Evolutionary conservation across 2,113 vertebrate species (phyloP).

Genomic region (Coptodon bakossiorum): DNA sequence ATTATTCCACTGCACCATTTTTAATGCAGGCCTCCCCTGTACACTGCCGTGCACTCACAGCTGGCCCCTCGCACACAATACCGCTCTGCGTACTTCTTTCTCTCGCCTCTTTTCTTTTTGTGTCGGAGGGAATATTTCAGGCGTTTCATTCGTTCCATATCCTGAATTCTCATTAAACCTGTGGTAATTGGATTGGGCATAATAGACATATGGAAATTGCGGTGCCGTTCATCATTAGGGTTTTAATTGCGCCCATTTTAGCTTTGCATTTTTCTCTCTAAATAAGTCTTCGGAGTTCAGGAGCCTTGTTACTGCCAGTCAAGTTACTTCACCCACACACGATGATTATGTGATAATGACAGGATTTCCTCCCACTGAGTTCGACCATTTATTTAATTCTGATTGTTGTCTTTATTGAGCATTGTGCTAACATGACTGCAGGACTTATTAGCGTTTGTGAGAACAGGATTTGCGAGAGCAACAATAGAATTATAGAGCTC

Average conservation of each 20-base stretch:
- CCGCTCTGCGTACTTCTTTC: neutral
- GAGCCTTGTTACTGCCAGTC: slow-evolving; percentile 11
- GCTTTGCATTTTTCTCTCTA: slow-evolving; percentile 22
- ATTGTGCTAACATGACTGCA: neutral
- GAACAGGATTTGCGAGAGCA: neutral
- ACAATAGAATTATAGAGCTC: neutral
- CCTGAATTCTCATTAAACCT: slow-evolving; percentile 67
- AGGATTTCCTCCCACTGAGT: slow-evolving; percentile 1
- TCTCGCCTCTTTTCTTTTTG: neutral
- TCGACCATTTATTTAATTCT: neutral
- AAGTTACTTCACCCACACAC: neutral
- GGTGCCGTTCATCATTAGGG: slow-evolving; percentile 75
- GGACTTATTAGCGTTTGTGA: neutral
- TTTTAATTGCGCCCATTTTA: slow-evolving; percentile 68
- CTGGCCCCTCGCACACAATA: slow-evolving; percentile 30
- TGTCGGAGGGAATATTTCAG: slow-evolving; percentile 39
- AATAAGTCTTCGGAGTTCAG: slow-evolving; percentile 56
- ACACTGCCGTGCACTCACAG: slow-evolving; percentile 22
- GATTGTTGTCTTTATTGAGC: neutral
- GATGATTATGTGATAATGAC: slow-evolving; percentile 8
- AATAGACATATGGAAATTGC: slow-evolving; percentile 76
- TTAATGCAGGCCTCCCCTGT: slow-evolving; percentile 16
- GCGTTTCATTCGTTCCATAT: slow-evolving; percentile 52
- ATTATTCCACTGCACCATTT: slow-evolving; percentile 40
- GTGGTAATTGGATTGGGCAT: slow-evolving; percentile 68